phyloP scores from a whole-genome alignment of 2,797 vertebrate genomes.

The Falco columbarius region DNA sequence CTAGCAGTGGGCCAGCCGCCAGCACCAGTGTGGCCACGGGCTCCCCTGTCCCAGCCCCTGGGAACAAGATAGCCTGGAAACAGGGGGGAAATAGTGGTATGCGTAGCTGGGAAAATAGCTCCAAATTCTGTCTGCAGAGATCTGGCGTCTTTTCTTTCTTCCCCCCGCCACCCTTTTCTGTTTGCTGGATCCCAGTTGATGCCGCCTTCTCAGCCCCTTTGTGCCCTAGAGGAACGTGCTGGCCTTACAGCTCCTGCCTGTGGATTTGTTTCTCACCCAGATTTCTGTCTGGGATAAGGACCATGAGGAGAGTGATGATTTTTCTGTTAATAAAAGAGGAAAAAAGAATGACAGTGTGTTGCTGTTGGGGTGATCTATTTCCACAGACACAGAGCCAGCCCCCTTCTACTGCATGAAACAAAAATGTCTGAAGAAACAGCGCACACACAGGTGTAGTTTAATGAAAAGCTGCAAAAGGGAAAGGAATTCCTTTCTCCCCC shows the following conservation, averaged over 20 bases:
- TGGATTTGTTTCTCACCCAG: background rate
- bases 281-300: background rate
- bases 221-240: background rate
- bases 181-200: background rate
- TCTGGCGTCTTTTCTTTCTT: background rate
- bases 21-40: background rate
- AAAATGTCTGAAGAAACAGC: background rate
- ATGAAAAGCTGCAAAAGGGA: background rate
- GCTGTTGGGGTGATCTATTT: background rate
- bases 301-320: background rate
- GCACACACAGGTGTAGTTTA: background rate
- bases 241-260: background rate
- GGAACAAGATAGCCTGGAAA: background rate
- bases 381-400: background rate
- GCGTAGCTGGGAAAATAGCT: background rate
- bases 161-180: too few relatives aligned
- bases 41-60: background rate
- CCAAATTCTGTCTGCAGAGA: background rate
- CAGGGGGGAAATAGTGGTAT: background rate
- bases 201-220: background rate
- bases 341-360: background rate
- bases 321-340: background rate
- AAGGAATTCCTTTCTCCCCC: slow-evolving; percentile 29
- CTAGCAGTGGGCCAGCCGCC: background rate
- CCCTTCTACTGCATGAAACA: background rate